Conservation (phyloP, 2,113 vertebrate genomes). For the Psephotus haematonotus region DNA sequence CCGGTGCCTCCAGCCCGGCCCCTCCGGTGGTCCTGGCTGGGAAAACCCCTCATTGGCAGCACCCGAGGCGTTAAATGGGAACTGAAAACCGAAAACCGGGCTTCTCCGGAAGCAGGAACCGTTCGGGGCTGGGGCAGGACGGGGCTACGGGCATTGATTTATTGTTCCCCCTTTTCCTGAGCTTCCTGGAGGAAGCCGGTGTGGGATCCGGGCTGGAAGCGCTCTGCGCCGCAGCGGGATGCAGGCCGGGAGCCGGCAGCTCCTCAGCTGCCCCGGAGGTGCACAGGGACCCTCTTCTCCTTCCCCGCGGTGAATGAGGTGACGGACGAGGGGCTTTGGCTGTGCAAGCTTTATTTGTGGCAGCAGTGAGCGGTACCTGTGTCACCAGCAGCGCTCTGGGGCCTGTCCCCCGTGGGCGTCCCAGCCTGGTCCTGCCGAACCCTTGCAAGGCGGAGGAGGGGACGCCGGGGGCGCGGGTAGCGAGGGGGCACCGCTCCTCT, state of each 20-base stretch:
- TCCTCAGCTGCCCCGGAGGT: background rate
- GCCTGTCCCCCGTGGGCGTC: fast-evolving
- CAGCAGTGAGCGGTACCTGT: fast-evolving
- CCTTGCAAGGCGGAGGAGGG: background rate
- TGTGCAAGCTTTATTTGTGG: background rate
- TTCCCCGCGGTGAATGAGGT: background rate
- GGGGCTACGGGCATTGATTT: fast-evolving
- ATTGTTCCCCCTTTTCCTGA: background rate
- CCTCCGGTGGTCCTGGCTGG: background rate
- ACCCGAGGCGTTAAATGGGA: fast-evolving
- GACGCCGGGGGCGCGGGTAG: background rate
- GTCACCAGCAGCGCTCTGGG: background rate
- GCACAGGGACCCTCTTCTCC: background rate
- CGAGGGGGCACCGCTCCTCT: fast-evolving
- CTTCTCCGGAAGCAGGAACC: fast-evolving
- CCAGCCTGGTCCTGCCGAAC: background rate
- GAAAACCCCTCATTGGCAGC: background rate
- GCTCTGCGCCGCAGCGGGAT: fast-evolving
- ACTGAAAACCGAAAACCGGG: fast-evolving
- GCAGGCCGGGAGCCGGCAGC: background rate
- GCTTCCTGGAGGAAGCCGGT: background rate
- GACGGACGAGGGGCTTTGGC: background rate
- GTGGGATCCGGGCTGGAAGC: background rate
- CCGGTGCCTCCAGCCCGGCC: fast-evolving
- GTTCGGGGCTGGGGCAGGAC: fast-evolving